Base-by-base conservation (phyloP, 2,888 invertebrate species). In the Eupithecia abbreviata region DNA sequence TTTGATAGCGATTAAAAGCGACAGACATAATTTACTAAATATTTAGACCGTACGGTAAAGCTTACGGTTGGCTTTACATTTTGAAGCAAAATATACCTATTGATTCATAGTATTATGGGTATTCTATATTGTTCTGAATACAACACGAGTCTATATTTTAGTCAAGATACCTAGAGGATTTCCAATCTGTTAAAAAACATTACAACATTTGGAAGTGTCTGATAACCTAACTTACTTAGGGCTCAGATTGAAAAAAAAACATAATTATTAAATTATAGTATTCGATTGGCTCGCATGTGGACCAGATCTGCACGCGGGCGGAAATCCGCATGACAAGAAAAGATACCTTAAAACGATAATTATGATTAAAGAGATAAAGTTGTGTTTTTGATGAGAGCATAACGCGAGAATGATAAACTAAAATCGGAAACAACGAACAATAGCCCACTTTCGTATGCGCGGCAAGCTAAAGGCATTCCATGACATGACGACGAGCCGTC, bases 341-440 rank as follows among this genome's bases (percentile, higher is more conserved):
- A 30, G 30, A 30, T 30, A 30, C 30, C 30, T 30, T 30, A 30
- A 30, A 30, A 30, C 30, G 30, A 30, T 30, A 30, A 30, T 74
- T 76, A 49, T 70, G 72, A 80, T 68, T 55, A 78, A 79, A 74
- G 47, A 65, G 73, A 75, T 81, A 81, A 76, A 82, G 79, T 80
- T 82, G 82, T 79, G 80, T 70, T 73, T 77, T 79, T 79, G 82
- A 81, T 86, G 83, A 84, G 83, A 84, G 80, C 76, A 79, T 81
- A 82, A 84, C 83, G 83, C 84, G 80, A 85, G 84, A 84, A 89
- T 88, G 88, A 87, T 87, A 85, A 87, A 88, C 86, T 86, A 84
- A 87, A 88, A 88, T 88, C 84, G 87, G 85, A 90, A 90, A 90
- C 89, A 88, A 89, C 88, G 86, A 85, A 90, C 90, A 90, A 90